Conservation (phyloP, 2,888 invertebrate genomes). For the Monoplex corrugatus region DNA sequence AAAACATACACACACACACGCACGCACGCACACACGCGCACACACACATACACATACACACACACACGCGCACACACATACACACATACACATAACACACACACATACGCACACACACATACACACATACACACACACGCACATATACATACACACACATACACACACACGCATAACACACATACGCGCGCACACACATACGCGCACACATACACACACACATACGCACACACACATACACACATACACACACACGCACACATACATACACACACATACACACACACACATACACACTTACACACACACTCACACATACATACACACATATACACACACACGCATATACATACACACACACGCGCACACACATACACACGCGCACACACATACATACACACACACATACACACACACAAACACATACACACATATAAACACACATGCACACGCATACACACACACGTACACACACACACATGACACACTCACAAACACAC, state of each 20-base stretch:
- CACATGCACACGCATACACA: neutral
- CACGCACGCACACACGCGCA: conserved; percentile 5
- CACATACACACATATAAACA: too few species aligned
- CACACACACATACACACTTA: conserved; percentile 13
- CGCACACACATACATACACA: too few species aligned
- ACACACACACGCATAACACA: too few species aligned
- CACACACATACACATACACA: conserved; percentile 21
- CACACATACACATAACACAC: neutral
- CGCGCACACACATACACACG: neutral
- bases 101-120: too few species aligned
- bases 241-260: neutral
- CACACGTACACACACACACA: neutral
- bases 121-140: too few species aligned
- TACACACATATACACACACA: neutral
- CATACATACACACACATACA: conserved; percentile 33
- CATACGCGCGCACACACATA: too few species aligned
- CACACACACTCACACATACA: neutral
- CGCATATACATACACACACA: neutral
- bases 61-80: neutral
- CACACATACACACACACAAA: neutral
- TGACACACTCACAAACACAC: too few species aligned
- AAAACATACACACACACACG: neutral
- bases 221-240: neutral
- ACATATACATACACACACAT: too few species aligned
- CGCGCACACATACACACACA: neutral